Evolutionary conservation across 2,888 invertebrate species (phyloP), one percentile per base, ranked within the genome.

Genomic region (Polyploca ridens): DNA sequence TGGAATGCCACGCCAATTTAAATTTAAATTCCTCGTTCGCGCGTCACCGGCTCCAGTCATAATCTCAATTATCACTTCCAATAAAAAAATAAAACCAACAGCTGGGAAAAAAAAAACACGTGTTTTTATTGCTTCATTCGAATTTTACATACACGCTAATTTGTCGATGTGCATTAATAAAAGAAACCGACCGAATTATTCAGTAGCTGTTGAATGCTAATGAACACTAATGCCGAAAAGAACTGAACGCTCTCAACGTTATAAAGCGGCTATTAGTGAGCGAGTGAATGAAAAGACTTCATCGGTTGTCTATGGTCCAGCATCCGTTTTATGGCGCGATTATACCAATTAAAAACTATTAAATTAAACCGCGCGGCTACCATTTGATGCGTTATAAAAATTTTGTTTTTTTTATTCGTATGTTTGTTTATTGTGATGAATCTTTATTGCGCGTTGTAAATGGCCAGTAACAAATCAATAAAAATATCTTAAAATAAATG

Each of bases 321-420:
- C 90, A 90, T 89, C 90, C 88, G 90, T 85, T 92, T 91, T 90
- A 91, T 84, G 83, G 83, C 77, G 83, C 88, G 89, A 90, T 92
- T 85, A 90, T 87, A 89, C 92, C 93, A 93, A 93, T 93, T 93
- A 93, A 93, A 93, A 93, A 88, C 90, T 90, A 92, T 93, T 91
- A 92, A 91, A 92, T 90, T 84, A 85, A 85, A 81, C 82, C 82
- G 86, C 78, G 61, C 89, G 88, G 90, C 92, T 91, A 90, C 92
- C 85, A 91, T 92, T 90, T 89, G 90, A 90, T 88, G 86, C 81
- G 87, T 82, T 81, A 78, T 90, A 89, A 89, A 88, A 83, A 80
- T 82, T 81, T 75, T 81, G 77, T 76, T 79, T 85, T 86, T 82
- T 81, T 80, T 83, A n/a, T 79, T 74, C 75, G 75, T 79, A 76